Evolutionary conservation across 2,888 invertebrate genomes (phyloP).

Genomic region (Mimachlamys varia): DNA sequence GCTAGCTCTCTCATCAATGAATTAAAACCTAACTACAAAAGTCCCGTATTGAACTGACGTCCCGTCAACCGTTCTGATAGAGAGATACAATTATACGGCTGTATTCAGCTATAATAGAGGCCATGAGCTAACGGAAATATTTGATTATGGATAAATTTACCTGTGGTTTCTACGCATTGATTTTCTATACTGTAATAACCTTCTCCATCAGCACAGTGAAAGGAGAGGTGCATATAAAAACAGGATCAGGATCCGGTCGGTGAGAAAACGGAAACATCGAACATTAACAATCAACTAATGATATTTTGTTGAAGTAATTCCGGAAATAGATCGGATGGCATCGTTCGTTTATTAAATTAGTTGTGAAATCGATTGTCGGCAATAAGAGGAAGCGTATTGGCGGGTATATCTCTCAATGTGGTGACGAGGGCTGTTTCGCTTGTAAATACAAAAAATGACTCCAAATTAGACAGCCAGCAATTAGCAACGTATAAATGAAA

Average conservation of each 20-base stretch:
- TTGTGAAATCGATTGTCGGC: conserved; percentile 42
- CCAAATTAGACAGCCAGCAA: conserved; percentile 5
- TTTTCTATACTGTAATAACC: conserved; percentile 39
- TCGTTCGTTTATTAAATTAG: conserved; percentile 52
- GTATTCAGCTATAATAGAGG: conserved; percentile 18
- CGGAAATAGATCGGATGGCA: conserved; percentile 54
- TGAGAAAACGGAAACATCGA: conserved; percentile 51
- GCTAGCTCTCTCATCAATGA: conserved; percentile 21
- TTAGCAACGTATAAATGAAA: neutral
- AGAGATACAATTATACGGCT: conserved; percentile 27
- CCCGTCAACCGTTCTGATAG: conserved; percentile 23
- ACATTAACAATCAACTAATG: conserved; percentile 55
- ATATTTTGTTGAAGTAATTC: conserved; percentile 55
- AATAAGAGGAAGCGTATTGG: conserved; percentile 34
- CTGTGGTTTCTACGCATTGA: conserved; percentile 46
- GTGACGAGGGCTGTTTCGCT: neutral
- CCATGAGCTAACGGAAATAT: conserved; percentile 46
- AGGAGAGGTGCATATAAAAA: conserved; percentile 37
- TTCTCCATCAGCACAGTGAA: conserved; percentile 40
- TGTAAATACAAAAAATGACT: conserved; percentile 28
- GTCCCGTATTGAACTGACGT: neutral
- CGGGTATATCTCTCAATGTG: neutral
- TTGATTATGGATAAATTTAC: conserved; percentile 49
- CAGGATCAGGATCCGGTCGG: conserved; percentile 44
- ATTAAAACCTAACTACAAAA: conserved; percentile 28